These are phyloP conservation scores for Enhydra lutris DNA, from an alignment of 2,113 vertebrate species.

Conservation along the genomic window DNA sequence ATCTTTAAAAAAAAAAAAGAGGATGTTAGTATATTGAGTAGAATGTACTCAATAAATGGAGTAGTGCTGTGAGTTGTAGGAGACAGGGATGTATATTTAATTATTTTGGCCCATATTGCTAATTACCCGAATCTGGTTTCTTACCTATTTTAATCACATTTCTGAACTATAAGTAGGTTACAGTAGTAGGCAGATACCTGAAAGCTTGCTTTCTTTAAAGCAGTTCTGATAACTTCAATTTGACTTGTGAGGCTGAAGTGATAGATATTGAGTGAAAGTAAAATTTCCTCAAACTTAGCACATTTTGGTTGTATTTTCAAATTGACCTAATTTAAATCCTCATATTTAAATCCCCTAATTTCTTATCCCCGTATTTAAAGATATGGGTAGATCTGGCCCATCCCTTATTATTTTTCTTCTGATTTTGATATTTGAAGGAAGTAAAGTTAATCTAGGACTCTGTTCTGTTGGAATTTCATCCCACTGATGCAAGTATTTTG, in stretches of 20 bases:
- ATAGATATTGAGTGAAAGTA: conserved; percentile 27
- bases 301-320: conserved; percentile 5
- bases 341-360: neutral
- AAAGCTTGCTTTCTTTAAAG: conserved; percentile 17
- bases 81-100: neutral
- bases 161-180: conserved; percentile 11
- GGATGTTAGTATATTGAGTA: neutral
- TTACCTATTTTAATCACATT: neutral
- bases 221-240: conserved; percentile 14
- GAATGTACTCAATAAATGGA: neutral
- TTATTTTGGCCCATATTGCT: neutral
- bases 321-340: conserved; percentile 11
- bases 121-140: conserved; percentile 12
- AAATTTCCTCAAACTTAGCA: neutral
- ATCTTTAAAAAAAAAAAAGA: neutral
- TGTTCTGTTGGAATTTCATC: neutral
- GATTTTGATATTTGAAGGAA: conserved; percentile 44
- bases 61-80: neutral
- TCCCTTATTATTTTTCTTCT: conserved; percentile 38
- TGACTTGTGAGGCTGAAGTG: neutral
- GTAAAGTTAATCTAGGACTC: neutral
- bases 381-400: neutral
- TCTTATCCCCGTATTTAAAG: neutral
- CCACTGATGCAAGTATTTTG: conserved; percentile 11
- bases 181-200: neutral